Evolutionary conservation across 2,797 vertebrate genomes (phyloP).

Genomic region (Sebastolobus altivelis): DNA sequence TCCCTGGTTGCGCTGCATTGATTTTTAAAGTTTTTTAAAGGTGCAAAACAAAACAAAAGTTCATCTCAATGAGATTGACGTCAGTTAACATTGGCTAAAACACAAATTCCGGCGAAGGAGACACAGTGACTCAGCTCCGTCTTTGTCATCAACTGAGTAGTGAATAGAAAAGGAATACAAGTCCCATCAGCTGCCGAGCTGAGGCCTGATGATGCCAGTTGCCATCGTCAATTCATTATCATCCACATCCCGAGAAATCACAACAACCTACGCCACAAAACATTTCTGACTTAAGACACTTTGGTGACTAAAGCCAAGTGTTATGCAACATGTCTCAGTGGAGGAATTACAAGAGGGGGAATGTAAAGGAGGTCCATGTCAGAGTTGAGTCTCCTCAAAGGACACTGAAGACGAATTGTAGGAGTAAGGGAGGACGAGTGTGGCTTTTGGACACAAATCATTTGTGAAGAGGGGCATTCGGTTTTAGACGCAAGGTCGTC

Average conservation of each 20-base stretch:
- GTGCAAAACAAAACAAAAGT: neutral
- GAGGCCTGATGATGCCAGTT: neutral
- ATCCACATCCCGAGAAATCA: neutral
- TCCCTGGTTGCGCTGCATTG: too few relatives aligned
- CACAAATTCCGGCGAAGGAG: neutral
- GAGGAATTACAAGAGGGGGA: slow-evolving; percentile 18
- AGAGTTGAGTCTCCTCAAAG: slow-evolving; percentile 47
- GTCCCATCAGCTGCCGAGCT: neutral
- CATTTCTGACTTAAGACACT: slow-evolving; percentile 29
- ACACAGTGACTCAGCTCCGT: slow-evolving; percentile 17
- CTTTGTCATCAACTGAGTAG: neutral
- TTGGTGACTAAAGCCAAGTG: slow-evolving; percentile 18
- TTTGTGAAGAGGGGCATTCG: slow-evolving; percentile 65
- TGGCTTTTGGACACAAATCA: slow-evolving; percentile 70
- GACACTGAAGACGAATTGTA: slow-evolving; percentile 37
- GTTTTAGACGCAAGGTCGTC: slow-evolving; percentile 75
- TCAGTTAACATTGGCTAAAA: slow-evolving; percentile 9
- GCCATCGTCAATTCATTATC: slow-evolving; percentile 33
- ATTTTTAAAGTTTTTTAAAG: too few relatives aligned
- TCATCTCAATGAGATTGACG: neutral
- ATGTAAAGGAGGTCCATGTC: slow-evolving; percentile 39
- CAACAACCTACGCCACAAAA: slow-evolving; percentile 8
- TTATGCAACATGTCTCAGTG: slow-evolving; percentile 52
- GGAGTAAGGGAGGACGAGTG: slow-evolving; percentile 50
- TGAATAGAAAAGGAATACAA: neutral